Percentiles rank a stretch among this genome's conserved stretches.
phyloP scores from a whole-genome alignment of 2,888 invertebrate genomes.

The Agapostemon virescens region DNA sequence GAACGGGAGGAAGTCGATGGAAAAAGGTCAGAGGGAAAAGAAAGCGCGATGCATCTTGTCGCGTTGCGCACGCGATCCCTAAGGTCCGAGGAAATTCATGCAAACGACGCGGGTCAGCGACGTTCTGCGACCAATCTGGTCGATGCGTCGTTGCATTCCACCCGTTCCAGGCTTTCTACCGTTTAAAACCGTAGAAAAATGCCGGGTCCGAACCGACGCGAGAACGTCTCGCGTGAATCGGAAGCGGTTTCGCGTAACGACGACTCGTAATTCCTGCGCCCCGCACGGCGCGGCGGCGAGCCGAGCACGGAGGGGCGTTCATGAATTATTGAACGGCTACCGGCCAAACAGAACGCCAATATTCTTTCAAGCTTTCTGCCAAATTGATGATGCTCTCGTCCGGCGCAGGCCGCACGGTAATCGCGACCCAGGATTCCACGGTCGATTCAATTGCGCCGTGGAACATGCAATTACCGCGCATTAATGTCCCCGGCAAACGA shows the following conservation, averaged over 20 bases:
- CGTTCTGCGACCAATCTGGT: constrained; percentile 16
- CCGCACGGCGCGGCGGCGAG: background rate
- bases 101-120: constrained; percentile 40
- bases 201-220: constrained; percentile 14
- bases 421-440: background rate
- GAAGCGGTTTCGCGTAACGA: constrained; percentile 50
- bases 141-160: constrained; percentile 22
- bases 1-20: background rate
- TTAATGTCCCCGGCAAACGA: constrained; percentile 15
- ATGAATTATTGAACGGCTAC: constrained; percentile 54
- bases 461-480: background rate
- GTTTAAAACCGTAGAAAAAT: constrained; percentile 42
- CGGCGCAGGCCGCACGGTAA: constrained; percentile 4
- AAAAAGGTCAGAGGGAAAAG: background rate
- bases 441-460: background rate
- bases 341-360: constrained; percentile 30
- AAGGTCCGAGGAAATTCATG: constrained; percentile 37
- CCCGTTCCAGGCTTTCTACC: constrained; percentile 25
- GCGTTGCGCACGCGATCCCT: constrained; percentile 25
- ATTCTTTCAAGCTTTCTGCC: constrained; percentile 31
- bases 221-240: constrained; percentile 51
- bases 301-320: constrained; percentile 16
- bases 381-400: constrained; percentile 5
- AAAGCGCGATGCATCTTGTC: constrained; percentile 15
- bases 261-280: constrained; percentile 44